Conservation (phyloP, 64 coral and sea anemone species). For the Platygyra sinensis region DNA sequence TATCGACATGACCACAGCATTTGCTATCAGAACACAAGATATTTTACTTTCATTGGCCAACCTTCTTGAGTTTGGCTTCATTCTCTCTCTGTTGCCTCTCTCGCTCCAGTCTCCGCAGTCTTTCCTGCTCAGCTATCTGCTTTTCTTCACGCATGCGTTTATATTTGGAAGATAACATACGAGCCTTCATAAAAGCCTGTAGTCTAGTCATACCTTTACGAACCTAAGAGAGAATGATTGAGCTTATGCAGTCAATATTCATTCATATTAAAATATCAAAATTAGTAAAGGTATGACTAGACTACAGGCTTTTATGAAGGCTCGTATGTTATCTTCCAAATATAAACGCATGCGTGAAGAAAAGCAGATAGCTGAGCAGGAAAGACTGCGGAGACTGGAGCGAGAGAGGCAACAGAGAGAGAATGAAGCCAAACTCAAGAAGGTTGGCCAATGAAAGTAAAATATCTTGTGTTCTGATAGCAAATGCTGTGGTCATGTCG, state of each 20-base stretch:
- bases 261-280: too few species aligned
- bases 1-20: too few species aligned
- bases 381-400: constrained; percentile 29
- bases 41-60: neutral
- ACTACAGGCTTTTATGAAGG: constrained; percentile 49
- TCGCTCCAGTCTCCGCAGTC: constrained; percentile 24
- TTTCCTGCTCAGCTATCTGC: constrained; percentile 34
- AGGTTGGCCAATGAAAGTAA: neutral
- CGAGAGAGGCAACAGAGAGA: constrained; percentile 34
- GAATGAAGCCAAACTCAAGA: constrained; percentile 11
- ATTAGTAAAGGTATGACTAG: constrained; percentile 38
- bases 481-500: too few species aligned
- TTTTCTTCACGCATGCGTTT: constrained; percentile 28
- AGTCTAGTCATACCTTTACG: constrained; percentile 44
- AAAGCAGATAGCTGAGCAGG: constrained; percentile 44
- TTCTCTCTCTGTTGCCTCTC: constrained; percentile 37
- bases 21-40: too few species aligned
- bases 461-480: neutral
- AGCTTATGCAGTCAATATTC: neutral
- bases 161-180: neutral
- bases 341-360: constrained; percentile 12
- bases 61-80: constrained; percentile 15
- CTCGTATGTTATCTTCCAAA: neutral
- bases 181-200: constrained; percentile 42
- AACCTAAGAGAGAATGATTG: neutral